phyloP scores from a whole-genome alignment of 1,140 invertebrate species.

The Campoletis sonorensis region DNA sequence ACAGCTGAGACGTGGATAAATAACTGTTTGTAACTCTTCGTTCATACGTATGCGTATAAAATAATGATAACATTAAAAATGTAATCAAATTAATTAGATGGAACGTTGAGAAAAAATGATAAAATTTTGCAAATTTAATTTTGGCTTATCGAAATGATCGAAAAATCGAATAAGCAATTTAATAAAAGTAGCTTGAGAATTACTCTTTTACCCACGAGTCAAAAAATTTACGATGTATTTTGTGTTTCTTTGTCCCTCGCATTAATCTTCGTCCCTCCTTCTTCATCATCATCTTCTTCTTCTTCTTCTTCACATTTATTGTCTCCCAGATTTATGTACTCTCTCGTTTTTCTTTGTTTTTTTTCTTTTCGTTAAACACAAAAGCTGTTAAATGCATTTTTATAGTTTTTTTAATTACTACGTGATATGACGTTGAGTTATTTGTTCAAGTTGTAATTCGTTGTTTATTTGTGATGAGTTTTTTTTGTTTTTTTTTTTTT shows the following conservation, averaged over 20 bases:
- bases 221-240: not conserved
- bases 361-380: not conserved
- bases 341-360: not conserved
- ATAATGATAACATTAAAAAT: not conserved
- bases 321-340: constrained; percentile 19
- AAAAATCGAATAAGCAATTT: not conserved
- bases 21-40: constrained; percentile 38
- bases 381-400: no score
- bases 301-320: not conserved
- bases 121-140: no score
- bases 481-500: no score
- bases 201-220: no score
- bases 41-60: not conserved
- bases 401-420: no score
- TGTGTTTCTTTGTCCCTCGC: not conserved
- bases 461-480: no score
- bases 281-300: not conserved
- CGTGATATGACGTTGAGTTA: no score
- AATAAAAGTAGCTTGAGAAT: not conserved
- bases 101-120: no score
- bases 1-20: constrained; percentile 27
- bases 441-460: no score
- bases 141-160: no score
- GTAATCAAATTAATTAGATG: no score
- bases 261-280: not conserved